A percentile compares a stretch with the other conserved stretches of the same genome.
Conservation (phyloP, 2,113 vertebrate species). For the Trinectes maculatus region DNA sequence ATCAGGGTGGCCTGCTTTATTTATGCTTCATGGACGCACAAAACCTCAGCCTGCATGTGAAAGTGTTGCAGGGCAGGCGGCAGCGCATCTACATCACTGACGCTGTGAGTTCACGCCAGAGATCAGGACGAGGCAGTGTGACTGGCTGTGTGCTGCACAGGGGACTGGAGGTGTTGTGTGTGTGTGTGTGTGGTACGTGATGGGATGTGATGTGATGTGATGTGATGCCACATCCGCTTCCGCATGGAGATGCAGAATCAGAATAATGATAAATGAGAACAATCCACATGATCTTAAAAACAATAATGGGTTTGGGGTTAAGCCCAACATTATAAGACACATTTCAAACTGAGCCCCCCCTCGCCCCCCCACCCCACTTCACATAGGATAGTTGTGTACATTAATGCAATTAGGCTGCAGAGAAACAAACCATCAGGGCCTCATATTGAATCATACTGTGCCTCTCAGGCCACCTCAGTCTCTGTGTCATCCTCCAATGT, state of each 20-base stretch:
- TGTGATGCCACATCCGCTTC: constrained; percentile 39
- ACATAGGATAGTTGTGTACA: too few relatives aligned
- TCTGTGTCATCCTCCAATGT: constrained; percentile 79
- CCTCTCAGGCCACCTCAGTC: constrained; percentile 11
- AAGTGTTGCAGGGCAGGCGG: constrained; percentile 23
- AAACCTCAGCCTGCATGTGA: constrained; percentile 12
- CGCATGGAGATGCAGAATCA: neutral
- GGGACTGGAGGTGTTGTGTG: constrained; percentile 29
- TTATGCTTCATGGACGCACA: constrained; percentile 27
- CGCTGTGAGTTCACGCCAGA: constrained; percentile 52
- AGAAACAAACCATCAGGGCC: neutral
- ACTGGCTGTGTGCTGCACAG: constrained; percentile 46
- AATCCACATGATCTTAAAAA: neutral
- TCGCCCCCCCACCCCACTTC: too few relatives aligned
- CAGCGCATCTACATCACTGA: constrained; percentile 22
- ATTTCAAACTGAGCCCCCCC: too few relatives aligned
- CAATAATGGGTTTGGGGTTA: too few relatives aligned
- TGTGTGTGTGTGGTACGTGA: constrained; percentile 1
- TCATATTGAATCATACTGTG: constrained; percentile 28
- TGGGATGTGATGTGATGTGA: constrained; percentile 29
- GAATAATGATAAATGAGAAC: neutral
- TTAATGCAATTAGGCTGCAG: too few relatives aligned
- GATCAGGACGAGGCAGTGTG: constrained; percentile 32
- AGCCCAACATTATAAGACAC: too few relatives aligned
- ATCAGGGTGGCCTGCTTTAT: neutral